phyloP scores from a whole-genome alignment of 1,140 invertebrate species.

The Achatina immaculata region DNA sequence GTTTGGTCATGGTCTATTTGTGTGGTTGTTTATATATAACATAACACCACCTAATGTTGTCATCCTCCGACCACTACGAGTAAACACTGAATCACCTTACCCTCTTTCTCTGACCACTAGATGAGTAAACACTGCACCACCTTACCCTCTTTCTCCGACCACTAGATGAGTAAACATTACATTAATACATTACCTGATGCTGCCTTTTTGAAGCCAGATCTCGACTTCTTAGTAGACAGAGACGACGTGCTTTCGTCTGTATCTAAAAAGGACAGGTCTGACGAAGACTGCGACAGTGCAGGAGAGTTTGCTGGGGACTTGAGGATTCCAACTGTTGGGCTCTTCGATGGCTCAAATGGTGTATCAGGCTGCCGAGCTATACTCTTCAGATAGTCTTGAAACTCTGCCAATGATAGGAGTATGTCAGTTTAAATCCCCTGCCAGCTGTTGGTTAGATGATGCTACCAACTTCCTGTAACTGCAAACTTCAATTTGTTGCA shows the following conservation, averaged over 20 bases:
- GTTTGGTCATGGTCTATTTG: too few relatives aligned
- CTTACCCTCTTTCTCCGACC: too few relatives aligned
- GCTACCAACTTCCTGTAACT: too few relatives aligned
- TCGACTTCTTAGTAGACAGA: background rate
- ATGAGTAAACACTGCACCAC: too few relatives aligned
- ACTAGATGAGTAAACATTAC: too few relatives aligned
- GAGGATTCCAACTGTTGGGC: constrained; percentile 28
- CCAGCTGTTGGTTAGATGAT: too few relatives aligned
- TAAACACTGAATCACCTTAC: background rate
- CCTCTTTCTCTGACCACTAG: too few relatives aligned
- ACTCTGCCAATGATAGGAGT: constrained; percentile 5
- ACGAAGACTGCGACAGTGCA: background rate
- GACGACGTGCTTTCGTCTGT: background rate
- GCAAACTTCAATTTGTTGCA: too few relatives aligned
- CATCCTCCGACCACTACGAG: background rate
- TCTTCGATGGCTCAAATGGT: constrained; percentile 23
- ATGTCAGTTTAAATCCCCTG: too few relatives aligned
- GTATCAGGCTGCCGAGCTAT: constrained; percentile 18
- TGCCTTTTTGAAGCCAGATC: background rate
- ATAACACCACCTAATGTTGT: too few relatives aligned
- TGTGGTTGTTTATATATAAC: too few relatives aligned
- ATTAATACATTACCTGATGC: background rate
- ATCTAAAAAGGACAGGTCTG: too few relatives aligned
- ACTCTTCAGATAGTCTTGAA: constrained; percentile 37
- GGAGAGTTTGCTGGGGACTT: constrained; percentile 10